Conservation (phyloP, 2,797 vertebrate genomes). For the Okamejei kenojei region DNA sequence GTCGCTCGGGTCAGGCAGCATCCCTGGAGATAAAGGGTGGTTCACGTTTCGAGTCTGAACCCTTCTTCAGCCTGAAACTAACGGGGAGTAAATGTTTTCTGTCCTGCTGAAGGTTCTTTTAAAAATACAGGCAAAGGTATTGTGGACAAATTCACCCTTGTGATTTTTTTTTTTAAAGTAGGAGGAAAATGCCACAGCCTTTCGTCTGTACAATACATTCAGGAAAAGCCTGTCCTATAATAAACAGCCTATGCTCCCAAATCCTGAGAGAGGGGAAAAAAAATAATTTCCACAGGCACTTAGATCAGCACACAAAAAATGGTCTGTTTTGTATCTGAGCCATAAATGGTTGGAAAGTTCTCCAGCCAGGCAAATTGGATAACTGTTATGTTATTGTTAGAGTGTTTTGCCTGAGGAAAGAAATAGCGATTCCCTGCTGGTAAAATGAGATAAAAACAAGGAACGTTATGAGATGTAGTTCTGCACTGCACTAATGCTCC, state of each 20-base stretch:
- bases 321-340: constrained; percentile 3
- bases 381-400: not conserved
- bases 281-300: not conserved
- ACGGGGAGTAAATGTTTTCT: not conserved
- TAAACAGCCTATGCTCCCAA: not conserved
- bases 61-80: no score
- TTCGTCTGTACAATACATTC: not conserved
- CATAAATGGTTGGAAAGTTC: constrained; percentile 26
- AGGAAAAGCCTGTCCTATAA: not conserved
- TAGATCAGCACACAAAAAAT: not conserved
- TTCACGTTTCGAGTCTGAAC: no score
- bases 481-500: not conserved
- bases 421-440: not conserved
- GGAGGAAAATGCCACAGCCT: not conserved
- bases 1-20: no score
- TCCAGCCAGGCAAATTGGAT: not conserved
- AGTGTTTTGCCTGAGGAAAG: not conserved
- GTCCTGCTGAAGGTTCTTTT: not conserved
- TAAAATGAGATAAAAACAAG: not conserved
- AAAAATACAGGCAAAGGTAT: not conserved
- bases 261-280: not conserved
- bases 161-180: not conserved
- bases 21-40: no score
- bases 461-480: not conserved
- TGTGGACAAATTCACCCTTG: not conserved